Evolutionary conservation across 2,888 invertebrate genomes (phyloP).

Genomic region (Andrena chrysosceles): DNA sequence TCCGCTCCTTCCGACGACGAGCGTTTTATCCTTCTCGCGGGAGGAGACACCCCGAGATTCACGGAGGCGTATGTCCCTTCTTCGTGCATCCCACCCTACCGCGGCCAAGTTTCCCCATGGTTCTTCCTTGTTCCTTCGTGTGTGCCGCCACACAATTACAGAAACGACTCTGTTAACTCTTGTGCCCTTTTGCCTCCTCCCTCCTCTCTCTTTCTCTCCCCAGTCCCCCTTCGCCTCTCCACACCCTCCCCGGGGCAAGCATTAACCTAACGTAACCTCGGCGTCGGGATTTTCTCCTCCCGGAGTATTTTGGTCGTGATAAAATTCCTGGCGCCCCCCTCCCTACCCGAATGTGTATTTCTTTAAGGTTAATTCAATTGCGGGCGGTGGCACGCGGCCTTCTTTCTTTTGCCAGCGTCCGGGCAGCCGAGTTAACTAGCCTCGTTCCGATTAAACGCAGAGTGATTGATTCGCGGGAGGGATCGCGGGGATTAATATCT

Average conservation of each 20-base stretch:
- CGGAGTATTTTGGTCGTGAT: constrained; percentile 62
- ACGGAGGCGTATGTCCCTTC: constrained; percentile 70
- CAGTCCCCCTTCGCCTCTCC: too few species aligned
- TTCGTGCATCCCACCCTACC: constrained; percentile 52
- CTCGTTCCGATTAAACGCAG: constrained; percentile 2
- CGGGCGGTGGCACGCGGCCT: constrained; percentile 19
- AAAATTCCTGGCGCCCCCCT: constrained; percentile 51
- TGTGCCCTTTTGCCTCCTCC: constrained; percentile 61
- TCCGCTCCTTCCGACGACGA: constrained; percentile 63
- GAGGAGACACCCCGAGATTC: constrained; percentile 68
- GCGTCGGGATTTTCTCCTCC: constrained; percentile 57
- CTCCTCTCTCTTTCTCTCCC: constrained; percentile 26
- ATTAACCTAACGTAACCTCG: constrained; percentile 68
- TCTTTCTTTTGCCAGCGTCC: not conserved
- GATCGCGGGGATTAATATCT: too few species aligned
- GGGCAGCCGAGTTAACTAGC: constrained; percentile 5
- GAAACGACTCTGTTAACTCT: constrained; percentile 70
- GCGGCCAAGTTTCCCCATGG: constrained; percentile 48
- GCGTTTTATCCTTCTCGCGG: constrained; percentile 63
- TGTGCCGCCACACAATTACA: constrained; percentile 69
- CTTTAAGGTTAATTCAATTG: constrained; percentile 65
- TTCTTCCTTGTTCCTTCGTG: constrained; percentile 62
- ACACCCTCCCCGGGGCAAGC: constrained; percentile 37
- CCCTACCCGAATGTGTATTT: constrained; percentile 33
- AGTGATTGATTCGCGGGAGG: not conserved